Conservation (phyloP, 37 sponge, comb jelly and placozoan genomes). For the Spongia lamella region DNA sequence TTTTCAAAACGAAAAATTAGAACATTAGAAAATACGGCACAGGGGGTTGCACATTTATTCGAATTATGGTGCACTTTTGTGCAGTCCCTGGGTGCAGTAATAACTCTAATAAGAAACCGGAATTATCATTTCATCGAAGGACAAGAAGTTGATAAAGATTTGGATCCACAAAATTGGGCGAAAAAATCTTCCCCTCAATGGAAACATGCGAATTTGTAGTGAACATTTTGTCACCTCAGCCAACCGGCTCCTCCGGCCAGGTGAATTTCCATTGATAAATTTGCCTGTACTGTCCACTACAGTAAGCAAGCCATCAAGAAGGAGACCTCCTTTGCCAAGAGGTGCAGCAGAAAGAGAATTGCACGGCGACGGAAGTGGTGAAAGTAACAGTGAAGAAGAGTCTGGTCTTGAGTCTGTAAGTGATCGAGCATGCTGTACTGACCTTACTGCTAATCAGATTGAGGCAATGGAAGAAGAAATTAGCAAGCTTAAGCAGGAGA, state of each 20-base stretch:
- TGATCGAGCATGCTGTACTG: too few relatives aligned
- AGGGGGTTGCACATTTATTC: too few relatives aligned
- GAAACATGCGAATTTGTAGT: constrained; percentile 20
- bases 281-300: constrained; percentile 29
- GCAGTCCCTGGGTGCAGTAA: constrained; percentile 42
- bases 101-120: background rate
- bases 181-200: constrained; percentile 10
- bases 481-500: too few relatives aligned
- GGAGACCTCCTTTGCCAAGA: background rate
- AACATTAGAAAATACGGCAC: too few relatives aligned
- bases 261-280: constrained; percentile 15
- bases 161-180: constrained; percentile 39
- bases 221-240: constrained; percentile 15
- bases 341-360: too few relatives aligned
- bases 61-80: too few relatives aligned
- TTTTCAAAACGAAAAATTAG: too few relatives aligned
- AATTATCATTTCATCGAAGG: constrained; percentile 23
- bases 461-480: too few relatives aligned
- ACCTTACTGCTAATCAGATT: too few relatives aligned
- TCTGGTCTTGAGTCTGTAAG: too few relatives aligned
- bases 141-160: constrained; percentile 38
- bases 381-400: too few relatives aligned
- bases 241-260: background rate
- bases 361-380: too few relatives aligned
- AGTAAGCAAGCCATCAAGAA: background rate